Evolutionary conservation across 1,140 invertebrate species (phyloP), one percentile per base, ranked within the genome.

Genomic region (Drosophila bipectinata): DNA sequence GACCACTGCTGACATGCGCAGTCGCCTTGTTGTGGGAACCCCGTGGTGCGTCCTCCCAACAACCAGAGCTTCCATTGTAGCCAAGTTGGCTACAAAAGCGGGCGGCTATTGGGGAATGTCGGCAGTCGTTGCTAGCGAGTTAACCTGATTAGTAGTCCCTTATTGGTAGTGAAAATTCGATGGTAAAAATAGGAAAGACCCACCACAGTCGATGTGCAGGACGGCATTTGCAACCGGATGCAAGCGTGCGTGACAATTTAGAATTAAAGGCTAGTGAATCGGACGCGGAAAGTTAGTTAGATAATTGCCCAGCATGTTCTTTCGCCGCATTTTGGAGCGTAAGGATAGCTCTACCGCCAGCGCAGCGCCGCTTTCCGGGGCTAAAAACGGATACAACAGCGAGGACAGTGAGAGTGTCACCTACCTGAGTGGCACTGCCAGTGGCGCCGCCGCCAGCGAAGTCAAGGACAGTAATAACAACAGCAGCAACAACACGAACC

Each of bases 261-360:
- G 56, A 79, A 81, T 90, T 80, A 87, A 67, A 75, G 58, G 15
- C 37, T 61, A 85, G 62, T 77, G 60, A 79, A 66, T 58, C 58
- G 62, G 21, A 41, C 37, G 28, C n/a, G 47, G 62, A 6, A 32
- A 68, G 47, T 45, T 66, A 54, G 60, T 69, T 62, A 79, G 78
- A 88, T 67, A 76, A 69, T 78, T 68, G 49, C 47, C 9, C 44
- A 67, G 39, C 9, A 90, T 91, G 89, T 89, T 91, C 63, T 90
- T 90, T 76, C 82, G 89, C 45, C 77, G 82, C 21, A 77, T 91
- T 75, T 79, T 91, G 21, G 77, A 82, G 26, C 79, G 81, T 48
- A 90, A 84, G 62, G 60, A 72, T 30, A 77, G 30, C 32, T 59
- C 21, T n/a, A 18, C 47, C n/a, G 8, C 4, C 14, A 59, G 53